A percentile compares a stretch with the other conserved stretches of the same genome.
Evolutionary conservation across 1,140 invertebrate genomes (phyloP).

Genomic region (fruit fly (Drosophila melanogaster)): DNA sequence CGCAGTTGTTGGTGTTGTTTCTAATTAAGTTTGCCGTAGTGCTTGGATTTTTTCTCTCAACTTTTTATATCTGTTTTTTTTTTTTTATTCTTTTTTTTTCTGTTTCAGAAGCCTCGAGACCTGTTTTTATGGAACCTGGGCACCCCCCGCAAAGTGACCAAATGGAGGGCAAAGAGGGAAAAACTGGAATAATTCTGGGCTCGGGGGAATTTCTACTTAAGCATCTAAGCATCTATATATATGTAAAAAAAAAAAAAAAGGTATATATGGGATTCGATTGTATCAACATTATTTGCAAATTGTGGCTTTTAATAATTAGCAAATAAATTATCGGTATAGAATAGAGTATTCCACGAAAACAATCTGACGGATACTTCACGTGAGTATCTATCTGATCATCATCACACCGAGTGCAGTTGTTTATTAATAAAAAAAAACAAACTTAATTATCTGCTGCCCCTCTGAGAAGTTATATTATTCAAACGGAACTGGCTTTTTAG

Average conservation of each 20-base stretch:
- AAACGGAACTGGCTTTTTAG: constrained; percentile 22
- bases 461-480: background rate
- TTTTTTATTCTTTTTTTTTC: constrained; percentile 20
- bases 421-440: constrained; percentile 23
- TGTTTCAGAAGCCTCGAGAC: constrained; percentile 31
- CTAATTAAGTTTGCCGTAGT: constrained; percentile 66
- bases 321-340: constrained; percentile 50
- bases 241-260: too few relatives aligned
- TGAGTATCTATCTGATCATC: constrained; percentile 20
- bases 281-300: constrained; percentile 57
- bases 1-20: constrained; percentile 54
- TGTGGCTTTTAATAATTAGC: constrained; percentile 70
- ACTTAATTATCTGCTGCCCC: constrained; percentile 6
- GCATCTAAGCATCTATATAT: constrained; percentile 11
- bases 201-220: constrained; percentile 51
- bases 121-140: constrained; percentile 48
- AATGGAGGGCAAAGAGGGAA: constrained; percentile 1
- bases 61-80: constrained; percentile 9
- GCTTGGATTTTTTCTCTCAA: constrained; percentile 29
- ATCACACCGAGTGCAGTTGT: constrained; percentile 49
- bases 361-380: constrained; percentile 40
- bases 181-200: constrained; percentile 48
- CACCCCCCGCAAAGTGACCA: constrained; percentile 16
- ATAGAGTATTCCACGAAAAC: constrained; percentile 55
- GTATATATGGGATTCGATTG: constrained; percentile 21